Base-by-base conservation (phyloP, 1,140 invertebrate species). In the Psilanteris sp. region DNA sequence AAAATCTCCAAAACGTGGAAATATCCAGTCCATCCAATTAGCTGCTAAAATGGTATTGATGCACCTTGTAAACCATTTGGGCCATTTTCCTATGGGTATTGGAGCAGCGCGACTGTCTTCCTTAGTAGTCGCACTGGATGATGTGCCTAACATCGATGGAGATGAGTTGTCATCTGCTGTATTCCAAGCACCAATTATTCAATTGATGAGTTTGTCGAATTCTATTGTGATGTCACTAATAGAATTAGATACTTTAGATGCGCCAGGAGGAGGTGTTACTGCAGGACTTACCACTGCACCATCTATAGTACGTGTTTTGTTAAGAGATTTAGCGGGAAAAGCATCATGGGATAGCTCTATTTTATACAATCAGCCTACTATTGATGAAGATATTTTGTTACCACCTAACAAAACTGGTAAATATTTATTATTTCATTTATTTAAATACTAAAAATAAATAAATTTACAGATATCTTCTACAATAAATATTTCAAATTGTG, bases 261-360 rank as follows among this genome's bases (percentile, higher is more conserved):
- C 93, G 27, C 93, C 95, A 1, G 94, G 94, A 3, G 95, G 94
- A 14, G 94, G 94, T n/a, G 93, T 95, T 10, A 96, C 95, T 0
- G 93, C 93, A 2, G 93, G 91, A 73, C 85, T 91, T 27, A 78
- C 92, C 89, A 92, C 91, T 0, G 91, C 90, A 4, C 89, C 89
- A 13, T 91, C 90, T 16, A 89, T 92, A 43, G 96, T 98, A 13
- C 90, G 97, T 16, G 92, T 98, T 11, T 90, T 99, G 6, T 87
- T 98, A 36, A 90, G 97, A 18, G 97, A 98, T 88, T 89, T 98
- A n/a, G 94, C 95, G 36, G 97, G 97, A n/a, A 98, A 98, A 89
- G 95, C 95, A 39, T 97, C 95, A 72, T 99, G 97, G 97, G 97
- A 98, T 85, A 96, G 95, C 39, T 96, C 96, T 0, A 94, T 97